Percentiles rank a stretch among this genome's conserved stretches.
phyloP scores from a whole-genome alignment of 2,797 vertebrate species.

The Oophaga sylvatica region DNA sequence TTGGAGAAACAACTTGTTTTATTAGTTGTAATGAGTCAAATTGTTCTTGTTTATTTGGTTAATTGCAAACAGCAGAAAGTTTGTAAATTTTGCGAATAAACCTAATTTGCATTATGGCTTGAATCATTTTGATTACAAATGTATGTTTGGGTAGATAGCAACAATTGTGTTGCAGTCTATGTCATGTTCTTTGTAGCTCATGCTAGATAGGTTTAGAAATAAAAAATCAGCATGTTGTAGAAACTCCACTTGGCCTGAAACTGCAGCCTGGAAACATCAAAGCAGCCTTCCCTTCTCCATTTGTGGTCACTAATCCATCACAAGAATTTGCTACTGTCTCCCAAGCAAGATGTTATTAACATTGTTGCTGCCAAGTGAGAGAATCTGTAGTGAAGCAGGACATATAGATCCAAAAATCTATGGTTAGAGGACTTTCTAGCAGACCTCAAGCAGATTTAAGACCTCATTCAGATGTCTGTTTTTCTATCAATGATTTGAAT shows the following conservation, averaged over 20 bases:
- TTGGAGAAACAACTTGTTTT: too few relatives aligned
- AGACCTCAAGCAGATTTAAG: too few relatives aligned
- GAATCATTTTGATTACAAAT: too few relatives aligned
- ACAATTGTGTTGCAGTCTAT: neutral
- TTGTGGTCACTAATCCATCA: conserved; percentile 21
- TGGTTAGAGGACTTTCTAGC: too few relatives aligned
- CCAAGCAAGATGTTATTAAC: neutral
- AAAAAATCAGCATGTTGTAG: neutral
- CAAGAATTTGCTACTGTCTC: conserved; percentile 1
- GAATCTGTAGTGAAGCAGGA: neutral
- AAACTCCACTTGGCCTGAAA: neutral
- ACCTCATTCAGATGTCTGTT: too few relatives aligned
- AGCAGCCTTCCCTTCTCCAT: neutral
- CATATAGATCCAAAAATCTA: too few relatives aligned
- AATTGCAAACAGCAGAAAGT: too few relatives aligned
- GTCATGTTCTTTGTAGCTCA: neutral
- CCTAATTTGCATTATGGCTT: too few relatives aligned
- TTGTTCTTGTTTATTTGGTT: too few relatives aligned
- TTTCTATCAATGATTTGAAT: too few relatives aligned
- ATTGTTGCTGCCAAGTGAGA: neutral
- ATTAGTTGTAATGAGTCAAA: too few relatives aligned
- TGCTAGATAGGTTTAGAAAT: neutral
- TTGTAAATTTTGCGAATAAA: too few relatives aligned
- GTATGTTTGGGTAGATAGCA: neutral
- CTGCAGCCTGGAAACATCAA: neutral